Conservation (phyloP, 2,888 invertebrate genomes). For the Belgica antarctica region DNA sequence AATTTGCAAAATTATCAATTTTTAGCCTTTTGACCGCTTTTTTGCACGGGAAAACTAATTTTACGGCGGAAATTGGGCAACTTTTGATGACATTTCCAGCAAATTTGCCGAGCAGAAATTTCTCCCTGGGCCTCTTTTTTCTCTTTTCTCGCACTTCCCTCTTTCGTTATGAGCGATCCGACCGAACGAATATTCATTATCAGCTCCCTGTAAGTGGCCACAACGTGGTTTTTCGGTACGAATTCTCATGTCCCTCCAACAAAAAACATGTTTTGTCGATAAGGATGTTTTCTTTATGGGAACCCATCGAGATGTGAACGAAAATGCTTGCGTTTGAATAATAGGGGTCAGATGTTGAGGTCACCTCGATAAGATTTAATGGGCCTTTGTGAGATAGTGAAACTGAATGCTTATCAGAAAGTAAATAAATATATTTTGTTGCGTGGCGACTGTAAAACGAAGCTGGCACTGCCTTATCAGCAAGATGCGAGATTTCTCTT, state of each 20-base stretch:
- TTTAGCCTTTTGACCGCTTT: background rate
- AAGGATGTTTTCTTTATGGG: slow-evolving; percentile 1
- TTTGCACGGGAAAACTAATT: background rate
- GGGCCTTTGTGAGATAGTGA: background rate
- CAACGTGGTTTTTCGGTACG: slow-evolving; percentile 36
- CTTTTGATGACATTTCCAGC: too few relatives aligned
- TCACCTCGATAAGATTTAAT: background rate
- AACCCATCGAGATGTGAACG: slow-evolving; percentile 2
- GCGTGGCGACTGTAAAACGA: background rate
- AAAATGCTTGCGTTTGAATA: background rate
- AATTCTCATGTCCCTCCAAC: background rate
- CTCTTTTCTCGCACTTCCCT: slow-evolving; percentile 38
- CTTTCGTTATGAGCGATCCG: slow-evolving; percentile 25
- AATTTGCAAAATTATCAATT: too few relatives aligned
- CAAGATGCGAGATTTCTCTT: slow-evolving; percentile 9
- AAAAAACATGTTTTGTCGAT: background rate
- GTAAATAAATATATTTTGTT: background rate
- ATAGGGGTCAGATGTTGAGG: background rate
- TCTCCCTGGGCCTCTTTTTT: slow-evolving; percentile 25
- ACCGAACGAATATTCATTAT: slow-evolving; percentile 35
- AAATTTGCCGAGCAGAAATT: background rate
- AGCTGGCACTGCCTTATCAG: background rate
- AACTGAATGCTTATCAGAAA: background rate
- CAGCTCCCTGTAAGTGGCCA: slow-evolving; percentile 34
- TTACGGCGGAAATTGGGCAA: too few relatives aligned